Evolutionary conservation across 1,140 invertebrate genomes (phyloP), one percentile per base, ranked within the genome.

Genomic region (Drosophila sechellia): DNA sequence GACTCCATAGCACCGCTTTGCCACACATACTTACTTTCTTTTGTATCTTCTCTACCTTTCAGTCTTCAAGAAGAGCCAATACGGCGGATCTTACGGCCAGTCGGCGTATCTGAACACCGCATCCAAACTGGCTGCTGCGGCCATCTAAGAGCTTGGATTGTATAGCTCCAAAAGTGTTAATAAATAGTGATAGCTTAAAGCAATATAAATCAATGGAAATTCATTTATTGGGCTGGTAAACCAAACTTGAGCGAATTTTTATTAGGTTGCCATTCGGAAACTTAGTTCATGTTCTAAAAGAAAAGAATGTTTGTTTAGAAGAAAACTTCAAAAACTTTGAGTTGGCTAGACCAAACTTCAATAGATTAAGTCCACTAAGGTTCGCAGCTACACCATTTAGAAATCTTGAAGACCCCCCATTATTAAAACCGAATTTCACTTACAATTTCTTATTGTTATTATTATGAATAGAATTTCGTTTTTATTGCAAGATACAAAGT

Each of bases 401-500:
- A 48, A 31, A 5, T 13, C 12, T 13, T 39, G 12, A 39, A 39
- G 37, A 12, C 13, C 37, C 20, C 53, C 68, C 48, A 27, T 77
- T 39, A 73, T 57, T 73, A 68, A 20, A 64, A 37, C 63, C 10
- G 37, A 40, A 65, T 56, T 49, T 61, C 43, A 43, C 64, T 70
- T 68, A 12, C 54, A 17, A 34, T 60, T 72, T 72, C 55, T 72
- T 79, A 61, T 60, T 84, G 65, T 63, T 86, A 74, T 76, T 79
- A 77, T 86, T 81, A 84, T 87, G 72, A 69, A 74, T 87, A 83
- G 66, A 86, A 68, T 77, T 77, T 69, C 60, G 55, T 79, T 89
- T 84, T 89, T 80, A 84, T 87, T 89, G 80, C 79, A 84, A 87
- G 87, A 74, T 90, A 89, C 85, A 89, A 84, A 89, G 85, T 89